Evolutionary conservation across 2,797 vertebrate genomes (phyloP).

Genomic region (Enoplosus armatus): DNA sequence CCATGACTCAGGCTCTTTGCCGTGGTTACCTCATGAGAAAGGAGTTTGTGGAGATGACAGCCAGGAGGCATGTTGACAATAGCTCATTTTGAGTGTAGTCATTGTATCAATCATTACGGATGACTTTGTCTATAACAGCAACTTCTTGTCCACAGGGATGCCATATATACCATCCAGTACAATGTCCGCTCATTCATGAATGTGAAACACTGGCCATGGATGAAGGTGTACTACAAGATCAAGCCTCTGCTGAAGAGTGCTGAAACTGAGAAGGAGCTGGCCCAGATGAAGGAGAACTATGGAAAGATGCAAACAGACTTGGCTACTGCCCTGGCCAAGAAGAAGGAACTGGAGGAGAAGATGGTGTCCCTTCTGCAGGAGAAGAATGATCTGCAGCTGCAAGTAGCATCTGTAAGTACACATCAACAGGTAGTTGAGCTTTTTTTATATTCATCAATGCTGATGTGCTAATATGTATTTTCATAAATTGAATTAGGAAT

Average conservation of each 20-base stretch:
- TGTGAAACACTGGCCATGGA: constrained; percentile 94
- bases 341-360: constrained; percentile 92
- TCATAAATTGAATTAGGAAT: constrained; percentile 78
- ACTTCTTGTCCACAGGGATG: constrained; percentile 77
- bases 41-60: constrained; percentile 88
- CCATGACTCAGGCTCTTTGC: constrained; percentile 86
- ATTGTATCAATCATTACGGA: rapidly evolving
- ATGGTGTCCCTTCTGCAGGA: constrained; percentile 91
- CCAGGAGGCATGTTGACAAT: constrained; percentile 78
- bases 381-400: constrained; percentile 92
- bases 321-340: constrained; percentile 87
- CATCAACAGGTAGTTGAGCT: neutral
- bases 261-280: constrained; percentile 92
- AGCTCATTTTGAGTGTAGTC: neutral
- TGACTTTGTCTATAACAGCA: neutral
- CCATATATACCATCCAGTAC: constrained; percentile 90
- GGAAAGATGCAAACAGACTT: constrained; percentile 83
- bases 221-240: constrained; percentile 96
- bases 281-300: constrained; percentile 89
- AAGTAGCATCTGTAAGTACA: constrained; percentile 89
- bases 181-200: constrained; percentile 92
- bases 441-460: neutral
- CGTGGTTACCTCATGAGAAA: constrained; percentile 87
- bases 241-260: constrained; percentile 92
- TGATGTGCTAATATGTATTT: neutral